A percentile compares a stretch with the other conserved stretches of the same genome.
These are phyloP conservation scores for Rhagophthalmus giganteus DNA, from an alignment of 2,888 invertebrate species.

Conservation along the genomic window DNA sequence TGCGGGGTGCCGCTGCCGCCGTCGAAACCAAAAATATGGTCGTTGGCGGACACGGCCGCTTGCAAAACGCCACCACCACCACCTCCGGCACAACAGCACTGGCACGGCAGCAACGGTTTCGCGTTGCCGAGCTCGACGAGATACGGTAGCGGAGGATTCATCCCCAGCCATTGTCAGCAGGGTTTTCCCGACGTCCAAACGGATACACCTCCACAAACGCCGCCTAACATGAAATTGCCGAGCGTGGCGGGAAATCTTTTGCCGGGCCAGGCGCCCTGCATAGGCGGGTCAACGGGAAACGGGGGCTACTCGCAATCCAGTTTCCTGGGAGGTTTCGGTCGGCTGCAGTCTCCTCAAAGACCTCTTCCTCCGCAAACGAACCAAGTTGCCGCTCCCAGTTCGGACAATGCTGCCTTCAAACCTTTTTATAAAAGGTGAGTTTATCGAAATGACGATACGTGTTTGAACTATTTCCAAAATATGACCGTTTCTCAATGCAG, in stretches of 20 bases:
- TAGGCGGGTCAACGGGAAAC: slow-evolving; percentile 59
- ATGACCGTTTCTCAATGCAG: slow-evolving; percentile 51
- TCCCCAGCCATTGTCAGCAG: slow-evolving; percentile 65
- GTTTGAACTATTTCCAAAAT: slow-evolving; percentile 8
- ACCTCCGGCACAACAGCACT: slow-evolving; percentile 62
- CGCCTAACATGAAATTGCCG: slow-evolving; percentile 90
- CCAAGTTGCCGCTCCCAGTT: slow-evolving; percentile 48
- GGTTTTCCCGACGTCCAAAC: slow-evolving; percentile 86
- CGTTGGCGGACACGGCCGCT: slow-evolving; percentile 89
- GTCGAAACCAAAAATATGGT: slow-evolving; percentile 94
- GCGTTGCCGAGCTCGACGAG: slow-evolving; percentile 57
- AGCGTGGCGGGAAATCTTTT: slow-evolving; percentile 75
- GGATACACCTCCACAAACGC: slow-evolving; percentile 92
- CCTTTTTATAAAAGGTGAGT: slow-evolving; percentile 88
- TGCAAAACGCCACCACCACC: slow-evolving; percentile 89
- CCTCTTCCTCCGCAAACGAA: slow-evolving; percentile 55
- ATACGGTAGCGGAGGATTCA: slow-evolving; percentile 65
- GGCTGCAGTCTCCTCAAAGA: slow-evolving; percentile 54
- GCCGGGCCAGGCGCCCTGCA: slow-evolving; percentile 56
- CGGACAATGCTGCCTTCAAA: slow-evolving; percentile 76
- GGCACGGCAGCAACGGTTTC: slow-evolving; percentile 60
- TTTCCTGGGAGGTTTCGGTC: slow-evolving; percentile 52
- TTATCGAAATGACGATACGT: slow-evolving; percentile 10
- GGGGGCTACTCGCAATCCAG: slow-evolving; percentile 61
- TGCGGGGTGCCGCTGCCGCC: slow-evolving; percentile 87